These are phyloP conservation scores for Sebastes variabilis DNA, from an alignment of 2,797 vertebrate species.

Conservation along the genomic window DNA sequence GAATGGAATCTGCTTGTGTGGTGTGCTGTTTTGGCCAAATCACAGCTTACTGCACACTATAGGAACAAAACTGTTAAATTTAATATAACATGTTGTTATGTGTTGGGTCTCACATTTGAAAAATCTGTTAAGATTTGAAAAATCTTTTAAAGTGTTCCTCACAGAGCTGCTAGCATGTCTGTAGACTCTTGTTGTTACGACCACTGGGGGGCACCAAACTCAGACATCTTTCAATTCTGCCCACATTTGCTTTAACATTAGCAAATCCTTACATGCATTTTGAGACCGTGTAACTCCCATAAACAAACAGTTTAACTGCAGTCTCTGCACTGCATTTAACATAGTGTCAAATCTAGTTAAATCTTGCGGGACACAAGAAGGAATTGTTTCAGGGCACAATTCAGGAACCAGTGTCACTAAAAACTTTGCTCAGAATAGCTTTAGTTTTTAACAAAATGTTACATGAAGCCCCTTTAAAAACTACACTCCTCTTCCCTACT, in stretches of 20 bases:
- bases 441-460: constrained; percentile 26
- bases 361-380: background rate
- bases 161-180: background rate
- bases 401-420: background rate
- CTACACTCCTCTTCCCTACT: background rate
- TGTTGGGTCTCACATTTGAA: no score
- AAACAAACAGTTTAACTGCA: background rate
- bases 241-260: background rate
- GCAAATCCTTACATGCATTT: background rate
- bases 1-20: no score
- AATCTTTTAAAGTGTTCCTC: no score
- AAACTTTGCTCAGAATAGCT: background rate
- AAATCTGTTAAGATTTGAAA: no score
- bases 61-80: no score
- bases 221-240: background rate
- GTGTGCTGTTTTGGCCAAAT: no score
- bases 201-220: background rate
- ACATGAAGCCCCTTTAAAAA: background rate
- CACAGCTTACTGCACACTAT: no score
- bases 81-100: no score
- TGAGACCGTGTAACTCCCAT: background rate
- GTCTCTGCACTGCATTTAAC: background rate
- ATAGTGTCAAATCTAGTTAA: background rate
- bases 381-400: background rate
- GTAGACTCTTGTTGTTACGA: background rate